Evolutionary conservation across 2,113 vertebrate genomes (phyloP).

Genomic region (Serilophus lunatus): DNA sequence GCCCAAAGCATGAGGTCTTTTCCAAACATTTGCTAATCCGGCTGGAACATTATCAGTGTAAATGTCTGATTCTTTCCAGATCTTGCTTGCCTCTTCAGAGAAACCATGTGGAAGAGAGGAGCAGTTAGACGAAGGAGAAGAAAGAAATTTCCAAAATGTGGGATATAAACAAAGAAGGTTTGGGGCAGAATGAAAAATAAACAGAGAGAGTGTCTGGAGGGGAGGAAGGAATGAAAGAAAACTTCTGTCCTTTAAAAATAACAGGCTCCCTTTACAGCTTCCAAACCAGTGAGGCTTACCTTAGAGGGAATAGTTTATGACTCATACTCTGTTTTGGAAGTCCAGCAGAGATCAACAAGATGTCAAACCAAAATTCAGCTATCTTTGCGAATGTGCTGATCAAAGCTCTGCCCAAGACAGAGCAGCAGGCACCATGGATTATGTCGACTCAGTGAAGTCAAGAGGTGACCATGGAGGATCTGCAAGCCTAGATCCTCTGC

Average conservation of each 20-base stretch:
- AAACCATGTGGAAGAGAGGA: slow-evolving; percentile 4
- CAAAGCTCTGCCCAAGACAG: slow-evolving; percentile 21
- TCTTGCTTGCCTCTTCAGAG: slow-evolving; percentile 5
- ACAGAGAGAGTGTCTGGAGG: slow-evolving; percentile 22
- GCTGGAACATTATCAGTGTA: slow-evolving; percentile 53
- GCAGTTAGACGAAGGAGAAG: slow-evolving; percentile 1
- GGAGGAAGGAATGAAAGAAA: slow-evolving; percentile 20
- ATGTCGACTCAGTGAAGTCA: not conserved
- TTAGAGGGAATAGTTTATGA: slow-evolving; percentile 1
- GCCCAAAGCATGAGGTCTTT: slow-evolving; percentile 52
- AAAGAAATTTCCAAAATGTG: slow-evolving; percentile 35
- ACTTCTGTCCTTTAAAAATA: slow-evolving; percentile 31
- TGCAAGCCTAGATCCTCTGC: not conserved
- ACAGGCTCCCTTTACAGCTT: not conserved
- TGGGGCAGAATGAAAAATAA: slow-evolving; percentile 50
- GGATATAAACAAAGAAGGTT: slow-evolving; percentile 34
- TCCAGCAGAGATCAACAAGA: slow-evolving; percentile 10
- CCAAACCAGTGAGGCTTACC: slow-evolving; percentile 3
- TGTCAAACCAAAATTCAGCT: slow-evolving; percentile 10
- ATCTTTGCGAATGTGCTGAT: slow-evolving; percentile 2
- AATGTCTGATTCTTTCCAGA: slow-evolving; percentile 52
- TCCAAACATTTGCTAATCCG: slow-evolving; percentile 48
- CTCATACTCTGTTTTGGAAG: not conserved
- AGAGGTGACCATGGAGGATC: not conserved
- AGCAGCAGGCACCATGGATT: not conserved